Conservation (phyloP, 2,888 invertebrate species). For the Amphipyra berbera region DNA sequence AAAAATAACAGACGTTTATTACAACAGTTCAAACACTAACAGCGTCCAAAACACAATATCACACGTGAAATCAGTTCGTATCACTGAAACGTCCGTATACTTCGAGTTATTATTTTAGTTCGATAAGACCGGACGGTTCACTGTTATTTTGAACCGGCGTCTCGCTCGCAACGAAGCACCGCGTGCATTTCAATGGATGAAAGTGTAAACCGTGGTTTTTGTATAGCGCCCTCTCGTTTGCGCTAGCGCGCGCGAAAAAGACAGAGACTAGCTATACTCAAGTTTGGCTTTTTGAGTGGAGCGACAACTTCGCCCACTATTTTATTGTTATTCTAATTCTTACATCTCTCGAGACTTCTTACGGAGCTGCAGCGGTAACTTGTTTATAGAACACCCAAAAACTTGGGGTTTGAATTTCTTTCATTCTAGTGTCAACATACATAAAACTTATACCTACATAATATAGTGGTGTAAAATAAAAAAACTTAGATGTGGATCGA, state of each 20-base stretch:
- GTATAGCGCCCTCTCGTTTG: constrained; percentile 85
- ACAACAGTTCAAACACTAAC: constrained; percentile 50
- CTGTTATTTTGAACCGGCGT: constrained; percentile 82
- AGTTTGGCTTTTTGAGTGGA: constrained; percentile 78
- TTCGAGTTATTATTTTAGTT: constrained; percentile 78
- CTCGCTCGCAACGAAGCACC: constrained; percentile 83
- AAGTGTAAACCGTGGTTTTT: constrained; percentile 89
- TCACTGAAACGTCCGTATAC: constrained; percentile 68
- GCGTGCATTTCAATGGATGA: constrained; percentile 89
- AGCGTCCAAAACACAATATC: constrained; percentile 64
- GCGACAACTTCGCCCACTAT: constrained; percentile 83
- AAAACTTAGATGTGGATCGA: constrained; percentile 78
- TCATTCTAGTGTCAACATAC: neutral
- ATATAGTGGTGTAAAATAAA: constrained; percentile 49
- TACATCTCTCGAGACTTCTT: constrained; percentile 62
- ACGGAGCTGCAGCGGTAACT: constrained; percentile 38
- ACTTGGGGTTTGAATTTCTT: constrained; percentile 3
- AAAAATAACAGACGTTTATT: constrained; percentile 27
- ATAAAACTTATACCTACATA: neutral
- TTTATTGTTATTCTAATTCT: constrained; percentile 82
- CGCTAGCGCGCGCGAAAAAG: constrained; percentile 72
- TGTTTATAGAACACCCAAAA: constrained; percentile 45
- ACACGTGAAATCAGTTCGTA: constrained; percentile 70
- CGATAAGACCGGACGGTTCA: constrained; percentile 77
- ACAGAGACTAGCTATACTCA: constrained; percentile 68